These are phyloP conservation scores for Sinella curviseta DNA, from an alignment of 1,140 invertebrate species.

Conservation along the genomic window DNA sequence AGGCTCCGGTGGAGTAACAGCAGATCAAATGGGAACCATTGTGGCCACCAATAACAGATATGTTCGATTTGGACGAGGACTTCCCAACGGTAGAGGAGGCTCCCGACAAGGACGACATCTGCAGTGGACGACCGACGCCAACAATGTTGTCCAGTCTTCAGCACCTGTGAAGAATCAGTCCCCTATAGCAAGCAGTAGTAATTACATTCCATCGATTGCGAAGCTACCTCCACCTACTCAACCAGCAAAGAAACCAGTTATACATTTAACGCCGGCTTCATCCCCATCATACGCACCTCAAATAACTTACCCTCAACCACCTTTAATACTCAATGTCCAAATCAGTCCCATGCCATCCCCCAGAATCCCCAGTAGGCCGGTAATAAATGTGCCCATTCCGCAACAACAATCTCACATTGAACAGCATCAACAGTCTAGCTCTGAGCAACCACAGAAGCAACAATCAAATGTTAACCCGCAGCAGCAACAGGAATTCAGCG, in stretches of 20 bases:
- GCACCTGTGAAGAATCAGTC: neutral
- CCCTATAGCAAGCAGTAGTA: neutral
- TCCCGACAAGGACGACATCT: neutral
- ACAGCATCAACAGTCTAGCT: neutral
- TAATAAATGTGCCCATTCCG: neutral
- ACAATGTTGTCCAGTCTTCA: neutral
- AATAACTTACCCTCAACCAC: neutral
- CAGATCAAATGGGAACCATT: neutral
- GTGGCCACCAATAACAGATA: neutral
- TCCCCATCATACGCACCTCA: neutral
- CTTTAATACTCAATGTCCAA: neutral
- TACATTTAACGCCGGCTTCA: neutral
- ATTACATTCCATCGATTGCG: neutral
- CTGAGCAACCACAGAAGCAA: no score
- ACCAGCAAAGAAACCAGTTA: neutral
- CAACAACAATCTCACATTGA: neutral
- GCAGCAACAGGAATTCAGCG: no score
- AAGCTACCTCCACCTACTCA: neutral
- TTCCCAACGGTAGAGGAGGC: neutral
- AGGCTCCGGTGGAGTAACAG: neutral
- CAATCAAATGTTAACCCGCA: no score
- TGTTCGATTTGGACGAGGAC: neutral
- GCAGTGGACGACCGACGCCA: neutral
- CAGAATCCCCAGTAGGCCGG: neutral
- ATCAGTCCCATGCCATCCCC: neutral